These are phyloP conservation scores for Rhagologus leucostigma DNA, from an alignment of 2,113 vertebrate genomes.

Conservation along the genomic window DNA sequence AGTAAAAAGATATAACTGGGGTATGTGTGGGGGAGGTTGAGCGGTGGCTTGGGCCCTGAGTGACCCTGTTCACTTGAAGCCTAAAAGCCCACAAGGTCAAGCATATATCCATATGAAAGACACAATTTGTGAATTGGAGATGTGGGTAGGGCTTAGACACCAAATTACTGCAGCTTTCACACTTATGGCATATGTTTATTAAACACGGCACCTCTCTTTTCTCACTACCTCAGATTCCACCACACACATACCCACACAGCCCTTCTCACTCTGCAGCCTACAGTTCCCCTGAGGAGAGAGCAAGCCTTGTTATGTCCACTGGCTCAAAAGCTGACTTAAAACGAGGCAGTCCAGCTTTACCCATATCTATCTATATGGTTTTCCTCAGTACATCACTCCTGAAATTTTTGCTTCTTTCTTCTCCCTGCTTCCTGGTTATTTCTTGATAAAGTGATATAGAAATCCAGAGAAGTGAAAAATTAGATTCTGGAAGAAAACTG, in stretches of 20 bases:
- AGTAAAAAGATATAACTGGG: slow-evolving; percentile 79
- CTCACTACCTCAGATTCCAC: background rate
- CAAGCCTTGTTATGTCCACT: background rate
- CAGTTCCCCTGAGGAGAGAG: background rate
- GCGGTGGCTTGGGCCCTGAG: slow-evolving; percentile 63
- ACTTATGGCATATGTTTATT: slow-evolving; percentile 59
- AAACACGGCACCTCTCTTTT: slow-evolving; percentile 15
- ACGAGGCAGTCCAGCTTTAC: background rate
- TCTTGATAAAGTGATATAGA: background rate
- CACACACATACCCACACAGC: background rate
- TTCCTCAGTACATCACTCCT: background rate
- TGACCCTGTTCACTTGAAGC: slow-evolving; percentile 70
- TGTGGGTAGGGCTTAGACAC: slow-evolving; percentile 50
- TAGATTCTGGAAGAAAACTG: background rate
- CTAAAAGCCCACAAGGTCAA: slow-evolving; percentile 70
- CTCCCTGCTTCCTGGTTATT: background rate
- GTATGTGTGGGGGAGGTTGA: slow-evolving; percentile 68
- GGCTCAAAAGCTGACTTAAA: background rate
- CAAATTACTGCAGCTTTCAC: slow-evolving; percentile 66
- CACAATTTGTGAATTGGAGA: slow-evolving; percentile 67
- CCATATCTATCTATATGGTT: background rate
- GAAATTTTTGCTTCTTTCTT: background rate
- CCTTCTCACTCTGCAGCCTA: background rate
- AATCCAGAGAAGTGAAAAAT: background rate
- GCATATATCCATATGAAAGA: slow-evolving; percentile 70